These are phyloP conservation scores for Drosophila cardini DNA, from an alignment of 1,140 invertebrate species.

Conservation along the genomic window DNA sequence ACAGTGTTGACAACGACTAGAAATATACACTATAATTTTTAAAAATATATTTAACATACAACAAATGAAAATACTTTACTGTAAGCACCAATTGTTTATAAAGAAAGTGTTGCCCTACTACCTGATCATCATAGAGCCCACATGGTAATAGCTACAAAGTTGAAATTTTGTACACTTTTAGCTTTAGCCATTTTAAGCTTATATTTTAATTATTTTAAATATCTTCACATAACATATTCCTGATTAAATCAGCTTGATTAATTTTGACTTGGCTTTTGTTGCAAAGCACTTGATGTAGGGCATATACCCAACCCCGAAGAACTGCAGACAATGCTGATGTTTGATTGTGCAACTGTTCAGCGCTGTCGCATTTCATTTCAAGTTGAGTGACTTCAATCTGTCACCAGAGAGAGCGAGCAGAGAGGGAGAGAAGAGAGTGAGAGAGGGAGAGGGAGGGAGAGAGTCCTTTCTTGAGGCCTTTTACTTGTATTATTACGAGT, in stretches of 20 bases:
- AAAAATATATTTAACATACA: not conserved
- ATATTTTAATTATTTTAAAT: no score
- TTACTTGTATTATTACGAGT: constrained; percentile 42
- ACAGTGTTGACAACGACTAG: not conserved
- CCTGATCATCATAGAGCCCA: no score
- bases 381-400: constrained; percentile 84
- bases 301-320: constrained; percentile 2
- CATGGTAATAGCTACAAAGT: no score
- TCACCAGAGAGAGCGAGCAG: constrained; percentile 59
- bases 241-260: not conserved
- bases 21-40: constrained; percentile 6
- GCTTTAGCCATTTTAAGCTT: no score
- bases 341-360: constrained; percentile 78
- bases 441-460: no score
- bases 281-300: not conserved
- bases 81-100: no score
- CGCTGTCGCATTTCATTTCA: constrained; percentile 82
- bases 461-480: constrained; percentile 66
- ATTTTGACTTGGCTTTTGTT: constrained; percentile 10
- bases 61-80: no score
- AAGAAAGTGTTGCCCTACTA: no score
- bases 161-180: no score
- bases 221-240: not conserved
- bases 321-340: constrained; percentile 44
- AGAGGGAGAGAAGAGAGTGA: constrained; percentile 7